Evolutionary conservation across 2,113 vertebrate genomes (phyloP).

Genomic region (Cinclus mexicanus): DNA sequence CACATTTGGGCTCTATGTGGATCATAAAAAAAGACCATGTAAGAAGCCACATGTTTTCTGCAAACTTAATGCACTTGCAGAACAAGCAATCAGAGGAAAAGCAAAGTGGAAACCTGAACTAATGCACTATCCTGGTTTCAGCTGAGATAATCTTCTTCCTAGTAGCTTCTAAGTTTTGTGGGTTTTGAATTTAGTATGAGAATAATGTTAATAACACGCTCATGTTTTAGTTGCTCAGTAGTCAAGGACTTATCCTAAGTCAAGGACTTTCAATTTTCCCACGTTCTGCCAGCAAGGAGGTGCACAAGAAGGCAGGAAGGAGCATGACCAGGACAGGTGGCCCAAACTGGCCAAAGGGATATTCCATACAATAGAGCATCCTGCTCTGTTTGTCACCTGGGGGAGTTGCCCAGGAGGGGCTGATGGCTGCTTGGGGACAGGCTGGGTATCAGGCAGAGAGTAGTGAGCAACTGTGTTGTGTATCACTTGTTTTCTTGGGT

Average conservation of each 20-base stretch:
- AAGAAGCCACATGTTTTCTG: not conserved
- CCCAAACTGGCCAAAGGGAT: not conserved
- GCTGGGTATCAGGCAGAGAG: fast-evolving
- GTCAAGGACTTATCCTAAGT: not conserved
- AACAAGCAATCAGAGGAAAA: not conserved
- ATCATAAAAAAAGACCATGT: not conserved
- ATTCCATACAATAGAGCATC: not conserved
- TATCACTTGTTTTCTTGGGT: not conserved
- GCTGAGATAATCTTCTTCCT: not conserved
- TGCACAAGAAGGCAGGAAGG: not conserved
- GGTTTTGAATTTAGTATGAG: not conserved
- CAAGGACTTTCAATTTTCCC: not conserved
- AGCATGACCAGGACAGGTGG: not conserved
- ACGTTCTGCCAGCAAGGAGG: not conserved
- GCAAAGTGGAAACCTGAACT: not conserved
- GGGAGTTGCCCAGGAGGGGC: not conserved
- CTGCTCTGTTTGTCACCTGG: not conserved
- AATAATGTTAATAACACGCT: not conserved
- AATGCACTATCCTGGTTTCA: not conserved
- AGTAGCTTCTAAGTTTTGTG: not conserved
- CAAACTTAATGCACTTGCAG: not conserved
- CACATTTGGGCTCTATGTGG: not conserved
- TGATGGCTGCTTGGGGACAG: fast-evolving
- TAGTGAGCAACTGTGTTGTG: not conserved
- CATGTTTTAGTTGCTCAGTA: not conserved